phyloP scores from a whole-genome alignment of 2,113 vertebrate genomes.

The Anhinga anhinga region DNA sequence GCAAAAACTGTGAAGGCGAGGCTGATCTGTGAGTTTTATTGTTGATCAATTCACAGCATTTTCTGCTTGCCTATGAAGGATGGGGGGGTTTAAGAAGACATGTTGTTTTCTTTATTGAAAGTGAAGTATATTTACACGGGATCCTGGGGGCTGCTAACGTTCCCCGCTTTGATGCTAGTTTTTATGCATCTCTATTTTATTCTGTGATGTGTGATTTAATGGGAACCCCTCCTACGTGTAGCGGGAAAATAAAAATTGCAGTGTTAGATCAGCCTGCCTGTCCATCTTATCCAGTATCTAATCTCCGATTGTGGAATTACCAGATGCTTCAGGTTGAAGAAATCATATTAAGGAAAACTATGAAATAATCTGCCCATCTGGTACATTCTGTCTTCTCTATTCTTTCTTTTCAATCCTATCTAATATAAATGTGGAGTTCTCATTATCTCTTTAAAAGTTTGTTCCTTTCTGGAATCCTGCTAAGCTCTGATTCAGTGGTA shows the following conservation, averaged over 20 bases:
- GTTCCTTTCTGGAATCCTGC: slow-evolving; percentile 34
- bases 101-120: not conserved
- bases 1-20: not conserved
- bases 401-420: not conserved
- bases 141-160: not conserved
- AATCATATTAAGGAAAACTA: slow-evolving; percentile 32
- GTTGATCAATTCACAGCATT: not conserved
- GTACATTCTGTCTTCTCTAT: not conserved
- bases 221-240: not conserved
- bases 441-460: slow-evolving; percentile 54
- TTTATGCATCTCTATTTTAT: not conserved
- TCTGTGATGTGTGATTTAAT: not conserved
- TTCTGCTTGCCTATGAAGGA: not conserved
- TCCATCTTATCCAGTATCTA: not conserved
- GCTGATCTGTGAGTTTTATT: not conserved
- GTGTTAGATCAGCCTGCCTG: not conserved
- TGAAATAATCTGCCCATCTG: slow-evolving; percentile 53
- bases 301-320: slow-evolving; percentile 21
- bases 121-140: not conserved
- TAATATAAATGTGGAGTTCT: not conserved
- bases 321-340: slow-evolving; percentile 41
- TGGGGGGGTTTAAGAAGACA: not conserved
- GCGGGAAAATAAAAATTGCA: not conserved
- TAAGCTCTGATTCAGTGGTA: slow-evolving; percentile 28
- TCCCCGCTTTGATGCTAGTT: not conserved